A percentile compares a stretch with the other conserved stretches of the same genome.
These are phyloP conservation scores for Onthophagus taurus DNA, from an alignment of 1,140 invertebrate species.

Conservation along the genomic window DNA sequence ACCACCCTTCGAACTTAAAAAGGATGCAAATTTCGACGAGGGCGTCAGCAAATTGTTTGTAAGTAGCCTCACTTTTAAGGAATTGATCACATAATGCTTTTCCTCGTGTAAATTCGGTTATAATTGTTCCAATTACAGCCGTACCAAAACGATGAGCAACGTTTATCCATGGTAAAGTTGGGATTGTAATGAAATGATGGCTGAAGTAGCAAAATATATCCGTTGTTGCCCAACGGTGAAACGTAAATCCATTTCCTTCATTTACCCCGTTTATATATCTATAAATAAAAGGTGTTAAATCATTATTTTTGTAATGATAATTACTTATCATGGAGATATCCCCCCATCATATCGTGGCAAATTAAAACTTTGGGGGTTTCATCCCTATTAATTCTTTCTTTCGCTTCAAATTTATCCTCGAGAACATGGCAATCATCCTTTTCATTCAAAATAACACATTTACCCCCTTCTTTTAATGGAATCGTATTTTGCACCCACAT, in stretches of 20 bases:
- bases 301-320: no score
- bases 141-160: no score
- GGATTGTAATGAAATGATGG: conserved; percentile 90
- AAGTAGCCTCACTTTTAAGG: conserved; percentile 45
- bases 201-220: conserved; percentile 97
- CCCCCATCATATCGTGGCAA: conserved; percentile 96
- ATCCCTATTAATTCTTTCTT: conserved; percentile 20
- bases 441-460: conserved; percentile 24
- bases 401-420: conserved; percentile 17
- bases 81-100: conserved; percentile 57
- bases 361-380: conserved; percentile 58
- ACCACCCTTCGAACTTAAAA: conserved; percentile 89
- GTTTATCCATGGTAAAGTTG: conserved; percentile 86
- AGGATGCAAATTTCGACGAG: conserved; percentile 62
- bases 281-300: conserved; percentile 22
- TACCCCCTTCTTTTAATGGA: conserved; percentile 20
- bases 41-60: conserved; percentile 54
- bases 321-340: conserved; percentile 85
- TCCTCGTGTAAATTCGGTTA: conserved; percentile 75
- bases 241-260: conserved; percentile 64
- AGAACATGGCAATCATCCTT: conserved; percentile 24
- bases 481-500: conserved; percentile 23
- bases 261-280: conserved; percentile 56
- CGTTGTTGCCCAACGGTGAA: conserved; percentile 83
- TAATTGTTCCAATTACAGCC: conserved; percentile 92